phyloP scores from a whole-genome alignment of 2,797 vertebrate genomes.

The Telmatherina bonti region DNA sequence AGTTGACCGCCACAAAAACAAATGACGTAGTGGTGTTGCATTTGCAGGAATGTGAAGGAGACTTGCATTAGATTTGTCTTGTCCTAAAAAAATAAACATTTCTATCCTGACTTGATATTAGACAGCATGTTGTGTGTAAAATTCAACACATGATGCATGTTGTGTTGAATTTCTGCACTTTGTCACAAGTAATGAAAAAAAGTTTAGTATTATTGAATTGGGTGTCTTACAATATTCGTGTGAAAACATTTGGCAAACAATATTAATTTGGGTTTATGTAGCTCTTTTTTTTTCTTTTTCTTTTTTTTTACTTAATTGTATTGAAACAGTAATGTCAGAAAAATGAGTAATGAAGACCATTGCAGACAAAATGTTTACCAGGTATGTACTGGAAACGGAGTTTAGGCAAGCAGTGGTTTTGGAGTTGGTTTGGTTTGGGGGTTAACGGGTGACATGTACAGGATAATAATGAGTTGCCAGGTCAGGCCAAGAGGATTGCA shows the following conservation, averaged over 20 bases:
- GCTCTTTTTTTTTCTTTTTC: too few relatives aligned
- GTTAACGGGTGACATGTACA: conserved; percentile 21
- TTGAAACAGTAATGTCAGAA: conserved; percentile 1
- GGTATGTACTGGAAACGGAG: conserved; percentile 14
- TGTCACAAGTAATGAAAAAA: conserved; percentile 17
- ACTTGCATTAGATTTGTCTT: conserved; percentile 51
- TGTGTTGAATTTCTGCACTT: conserved; percentile 48
- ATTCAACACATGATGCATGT: not conserved
- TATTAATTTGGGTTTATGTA: not conserved
- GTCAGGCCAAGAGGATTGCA: conserved; percentile 47
- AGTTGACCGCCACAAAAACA: conserved; percentile 74
- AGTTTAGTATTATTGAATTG: conserved; percentile 27
- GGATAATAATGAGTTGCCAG: conserved; percentile 78
- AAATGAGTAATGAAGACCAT: not conserved
- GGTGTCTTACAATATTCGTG: conserved; percentile 13
- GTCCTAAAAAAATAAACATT: conserved; percentile 39
- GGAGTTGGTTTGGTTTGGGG: conserved; percentile 22
- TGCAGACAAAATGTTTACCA: not conserved
- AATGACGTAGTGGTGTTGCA: conserved; percentile 66
- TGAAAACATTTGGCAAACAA: not conserved
- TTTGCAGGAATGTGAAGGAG: conserved; percentile 58
- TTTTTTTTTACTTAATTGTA: too few relatives aligned
- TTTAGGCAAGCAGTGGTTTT: conserved; percentile 26
- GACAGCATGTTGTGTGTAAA: not conserved
- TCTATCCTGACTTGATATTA: conserved; percentile 20